These are phyloP conservation scores for Pomacea canaliculata DNA, from an alignment of 2,888 invertebrate genomes.

Conservation along the genomic window DNA sequence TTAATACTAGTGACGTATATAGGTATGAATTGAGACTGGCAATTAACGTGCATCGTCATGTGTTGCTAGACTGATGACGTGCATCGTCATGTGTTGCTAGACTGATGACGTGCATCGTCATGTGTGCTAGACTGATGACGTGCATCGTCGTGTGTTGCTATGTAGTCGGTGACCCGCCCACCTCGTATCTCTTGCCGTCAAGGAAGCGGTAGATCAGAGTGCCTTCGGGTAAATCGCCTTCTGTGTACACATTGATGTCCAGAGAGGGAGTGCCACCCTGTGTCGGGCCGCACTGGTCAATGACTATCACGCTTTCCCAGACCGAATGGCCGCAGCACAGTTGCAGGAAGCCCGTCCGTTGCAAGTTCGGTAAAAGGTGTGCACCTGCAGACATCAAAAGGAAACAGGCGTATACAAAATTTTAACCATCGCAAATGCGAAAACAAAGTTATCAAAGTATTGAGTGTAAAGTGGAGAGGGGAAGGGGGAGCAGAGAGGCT, in stretches of 20 bases:
- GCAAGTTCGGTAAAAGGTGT: slow-evolving; percentile 39
- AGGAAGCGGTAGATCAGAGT: slow-evolving; percentile 34
- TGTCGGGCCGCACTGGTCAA: slow-evolving; percentile 44
- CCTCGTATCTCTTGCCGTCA: slow-evolving; percentile 40
- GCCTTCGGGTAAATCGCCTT: slow-evolving; percentile 43
- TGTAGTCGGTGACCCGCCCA: background rate
- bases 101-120: too few species aligned
- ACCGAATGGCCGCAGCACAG: slow-evolving; percentile 49
- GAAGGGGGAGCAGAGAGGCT: too few species aligned
- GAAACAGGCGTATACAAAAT: background rate
- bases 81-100: too few species aligned
- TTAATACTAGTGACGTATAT: too few species aligned
- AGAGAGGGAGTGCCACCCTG: slow-evolving; percentile 18
- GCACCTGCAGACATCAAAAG: slow-evolving; percentile 28
- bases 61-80: too few species aligned
- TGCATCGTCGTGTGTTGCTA: too few species aligned
- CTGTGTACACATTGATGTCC: slow-evolving; percentile 35
- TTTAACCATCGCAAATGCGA: background rate
- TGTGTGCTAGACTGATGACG: too few species aligned
- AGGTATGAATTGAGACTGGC: too few species aligned
- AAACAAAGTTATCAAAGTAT: too few species aligned
- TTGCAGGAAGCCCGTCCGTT: slow-evolving; percentile 45
- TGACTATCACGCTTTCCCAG: slow-evolving; percentile 46
- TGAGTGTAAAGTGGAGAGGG: background rate
- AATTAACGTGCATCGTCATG: too few species aligned